Percentiles rank a stretch among this genome's conserved stretches.
Evolutionary conservation across 2,888 invertebrate genomes (phyloP).

Genomic region (Lampropteryx suffumata): DNA sequence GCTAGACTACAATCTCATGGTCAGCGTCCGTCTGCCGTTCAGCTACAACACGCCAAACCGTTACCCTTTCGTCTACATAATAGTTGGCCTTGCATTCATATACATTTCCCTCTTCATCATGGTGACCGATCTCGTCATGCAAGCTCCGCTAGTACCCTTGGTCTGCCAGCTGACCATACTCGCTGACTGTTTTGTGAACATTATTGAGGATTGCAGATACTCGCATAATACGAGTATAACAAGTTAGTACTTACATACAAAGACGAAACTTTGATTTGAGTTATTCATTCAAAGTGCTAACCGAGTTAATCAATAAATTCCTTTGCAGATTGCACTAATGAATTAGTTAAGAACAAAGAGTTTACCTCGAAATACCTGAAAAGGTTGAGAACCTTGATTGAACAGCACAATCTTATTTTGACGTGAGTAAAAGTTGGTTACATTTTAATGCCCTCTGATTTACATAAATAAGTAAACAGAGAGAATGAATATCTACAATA

Average conservation of each 20-base stretch:
- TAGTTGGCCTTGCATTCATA: constrained; percentile 48
- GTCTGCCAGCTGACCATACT: constrained; percentile 65
- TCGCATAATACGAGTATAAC: too few species aligned
- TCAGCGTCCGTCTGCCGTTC: constrained; percentile 54
- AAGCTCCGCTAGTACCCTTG: constrained; percentile 60
- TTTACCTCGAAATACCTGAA: constrained; percentile 49
- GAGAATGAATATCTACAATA: too few species aligned
- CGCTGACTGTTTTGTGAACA: constrained; percentile 60
- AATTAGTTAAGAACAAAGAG: constrained; percentile 39
- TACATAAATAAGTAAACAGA: too few species aligned
- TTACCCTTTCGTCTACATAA: constrained; percentile 52
- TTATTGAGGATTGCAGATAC: constrained; percentile 50
- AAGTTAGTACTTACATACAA: constrained; percentile 33
- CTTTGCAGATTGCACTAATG: constrained; percentile 25
- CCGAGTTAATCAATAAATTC: constrained; percentile 18
- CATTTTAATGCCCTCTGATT: not conserved
- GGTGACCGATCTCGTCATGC: constrained; percentile 63
- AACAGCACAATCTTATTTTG: constrained; percentile 60
- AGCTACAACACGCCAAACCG: constrained; percentile 42
- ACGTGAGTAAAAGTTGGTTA: constrained; percentile 55
- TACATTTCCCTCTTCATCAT: constrained; percentile 64
- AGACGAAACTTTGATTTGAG: too few species aligned
- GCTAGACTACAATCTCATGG: constrained; percentile 63
- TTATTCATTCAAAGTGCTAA: constrained; percentile 8
- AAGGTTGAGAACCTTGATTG: constrained; percentile 55